A percentile compares a stretch with the other conserved stretches of the same genome.
Conservation (phyloP, 2,888 invertebrate genomes). For the Mylabris sibirica region DNA sequence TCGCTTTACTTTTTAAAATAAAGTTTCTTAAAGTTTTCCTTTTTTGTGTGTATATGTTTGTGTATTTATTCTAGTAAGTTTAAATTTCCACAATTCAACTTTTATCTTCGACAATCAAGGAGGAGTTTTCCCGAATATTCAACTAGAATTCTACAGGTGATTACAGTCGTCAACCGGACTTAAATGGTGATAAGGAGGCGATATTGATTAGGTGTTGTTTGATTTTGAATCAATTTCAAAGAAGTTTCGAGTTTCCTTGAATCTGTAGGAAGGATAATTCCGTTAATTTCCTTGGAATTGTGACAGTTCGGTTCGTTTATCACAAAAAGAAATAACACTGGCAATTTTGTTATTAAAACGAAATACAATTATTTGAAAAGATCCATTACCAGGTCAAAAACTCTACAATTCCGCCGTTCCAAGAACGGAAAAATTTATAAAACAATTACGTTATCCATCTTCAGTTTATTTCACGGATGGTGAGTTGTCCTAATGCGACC, state of each 20-base stretch:
- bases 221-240: no score
- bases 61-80: no score
- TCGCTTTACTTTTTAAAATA: neutral
- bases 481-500: conserved; percentile 29
- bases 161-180: no score
- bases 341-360: neutral
- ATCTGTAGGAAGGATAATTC: no score
- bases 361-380: neutral
- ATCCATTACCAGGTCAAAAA: neutral
- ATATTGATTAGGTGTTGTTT: no score
- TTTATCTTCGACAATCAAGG: no score
- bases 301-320: conserved; percentile 17
- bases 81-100: neutral
- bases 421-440: conserved; percentile 29
- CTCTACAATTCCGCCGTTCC: conserved; percentile 16
- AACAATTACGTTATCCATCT: conserved; percentile 30
- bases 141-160: neutral
- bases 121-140: neutral
- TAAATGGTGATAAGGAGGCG: no score
- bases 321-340: neutral
- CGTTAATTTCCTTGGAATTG: no score
- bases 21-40: neutral
- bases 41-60: neutral
- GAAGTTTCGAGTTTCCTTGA: no score
- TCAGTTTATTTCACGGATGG: conserved; percentile 34